Evolutionary conservation across 2,797 vertebrate genomes (phyloP).

Genomic region (Lepilemur septentrionalis): DNA sequence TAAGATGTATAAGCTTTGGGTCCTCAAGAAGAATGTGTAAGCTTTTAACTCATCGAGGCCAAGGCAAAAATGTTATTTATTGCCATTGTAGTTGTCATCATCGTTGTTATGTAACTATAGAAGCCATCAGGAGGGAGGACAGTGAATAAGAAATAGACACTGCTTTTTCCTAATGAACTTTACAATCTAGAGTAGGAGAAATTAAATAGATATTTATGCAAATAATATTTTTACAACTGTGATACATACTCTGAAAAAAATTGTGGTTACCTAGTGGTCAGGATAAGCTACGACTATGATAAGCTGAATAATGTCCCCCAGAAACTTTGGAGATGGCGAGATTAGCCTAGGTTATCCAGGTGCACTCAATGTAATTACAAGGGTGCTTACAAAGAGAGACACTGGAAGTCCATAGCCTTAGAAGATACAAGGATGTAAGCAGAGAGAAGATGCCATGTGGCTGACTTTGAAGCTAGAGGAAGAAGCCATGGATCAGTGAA

Average conservation of each 20-base stretch:
- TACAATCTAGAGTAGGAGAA: not conserved
- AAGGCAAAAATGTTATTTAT: not conserved
- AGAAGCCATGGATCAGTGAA: not conserved
- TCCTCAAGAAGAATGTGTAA: not conserved
- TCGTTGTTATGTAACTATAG: not conserved
- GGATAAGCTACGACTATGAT: not conserved
- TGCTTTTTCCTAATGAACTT: not conserved
- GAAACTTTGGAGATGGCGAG: not conserved
- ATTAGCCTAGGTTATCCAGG: not conserved
- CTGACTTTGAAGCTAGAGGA: not conserved
- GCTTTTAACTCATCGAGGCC: not conserved
- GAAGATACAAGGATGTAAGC: not conserved
- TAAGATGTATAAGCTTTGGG: not conserved
- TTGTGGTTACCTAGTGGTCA: not conserved
- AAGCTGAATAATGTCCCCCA: not conserved
- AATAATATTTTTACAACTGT: not conserved
- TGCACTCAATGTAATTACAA: not conserved
- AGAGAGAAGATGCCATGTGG: not conserved
- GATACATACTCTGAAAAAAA: not conserved
- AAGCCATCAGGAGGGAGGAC: not conserved
- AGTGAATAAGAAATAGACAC: not conserved
- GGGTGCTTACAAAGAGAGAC: not conserved
- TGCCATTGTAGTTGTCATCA: not conserved
- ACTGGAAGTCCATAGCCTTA: not conserved
- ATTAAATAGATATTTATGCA: not conserved